Evolutionary conservation across 64 coral and sea anemone genomes (phyloP), one percentile per base, ranked within the genome.

Genomic region (Montipora efflorescens): DNA sequence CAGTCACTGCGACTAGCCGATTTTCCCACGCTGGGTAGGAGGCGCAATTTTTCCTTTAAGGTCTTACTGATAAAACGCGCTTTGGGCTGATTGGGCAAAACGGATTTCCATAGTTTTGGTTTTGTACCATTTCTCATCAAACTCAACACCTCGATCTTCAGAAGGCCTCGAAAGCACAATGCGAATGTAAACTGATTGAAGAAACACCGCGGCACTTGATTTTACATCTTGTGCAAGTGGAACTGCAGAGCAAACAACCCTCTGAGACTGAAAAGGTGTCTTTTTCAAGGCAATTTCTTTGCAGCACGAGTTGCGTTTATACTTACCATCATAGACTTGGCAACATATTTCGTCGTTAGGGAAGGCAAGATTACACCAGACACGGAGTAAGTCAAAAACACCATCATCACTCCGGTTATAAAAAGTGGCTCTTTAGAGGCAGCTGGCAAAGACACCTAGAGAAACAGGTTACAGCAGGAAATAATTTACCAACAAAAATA

Each of bases 331-430:
- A 88, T 87, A 14, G 94, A 71, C 21, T 91, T 91, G 61, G 80
- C 75, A 5, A 91, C 83, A 69, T 84, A 84, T 80, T 95, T 95
- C 21, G 89, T 95, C 50, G 81, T 87, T 70, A 95, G 44, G 19
- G 83, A 87, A 69, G 94, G 94, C 36, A 95, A 79, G 77, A 91
- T 47, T 47, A 95, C 94, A 59, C 94, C 94, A 64, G 74, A 22
- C 11, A 88, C 75, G 23, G 94, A 91, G 45, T 91, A 95, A 12
- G 89, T 95, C 20, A 95, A 75, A 95, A 95, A 95, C 25, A 95
- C 90, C 23, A 91, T 69, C 25, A 95, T 59, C 1, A 78, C 89
- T 28, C 94, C 94, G 48, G n/a, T 50, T 61, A 95, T 88, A 76
- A 95, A 95, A n/a, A 91, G 64, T 19, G 7, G 89, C 87, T 91